Evolutionary conservation across 2,113 vertebrate genomes (phyloP).

Genomic region (Gobius niger): DNA sequence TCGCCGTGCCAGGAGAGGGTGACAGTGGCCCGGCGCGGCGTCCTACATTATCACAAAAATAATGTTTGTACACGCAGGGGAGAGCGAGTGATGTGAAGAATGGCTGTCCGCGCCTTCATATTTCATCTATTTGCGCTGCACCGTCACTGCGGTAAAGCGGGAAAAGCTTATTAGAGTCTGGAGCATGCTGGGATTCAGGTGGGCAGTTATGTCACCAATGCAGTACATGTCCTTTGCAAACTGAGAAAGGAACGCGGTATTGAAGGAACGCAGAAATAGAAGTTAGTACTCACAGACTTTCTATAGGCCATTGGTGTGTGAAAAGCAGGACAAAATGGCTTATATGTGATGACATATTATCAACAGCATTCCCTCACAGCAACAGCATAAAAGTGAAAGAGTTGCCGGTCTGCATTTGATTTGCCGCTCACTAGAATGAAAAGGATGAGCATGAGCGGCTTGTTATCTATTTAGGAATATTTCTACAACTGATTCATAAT

Average conservation of each 20-base stretch:
- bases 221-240: constrained; percentile 23
- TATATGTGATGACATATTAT: too few relatives aligned
- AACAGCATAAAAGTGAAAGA: too few relatives aligned
- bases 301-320: too few relatives aligned
- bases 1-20: constrained; percentile 69
- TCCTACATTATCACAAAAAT: constrained; percentile 61
- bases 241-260: constrained; percentile 6
- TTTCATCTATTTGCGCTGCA: constrained; percentile 48
- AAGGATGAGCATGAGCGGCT: too few relatives aligned
- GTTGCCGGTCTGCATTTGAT: too few relatives aligned
- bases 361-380: too few relatives aligned
- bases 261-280: background rate
- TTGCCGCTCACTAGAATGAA: too few relatives aligned
- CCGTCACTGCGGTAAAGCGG: constrained; percentile 42
- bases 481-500: too few relatives aligned
- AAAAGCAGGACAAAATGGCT: too few relatives aligned
- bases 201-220: constrained; percentile 21
- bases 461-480: too few relatives aligned
- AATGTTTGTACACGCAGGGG: constrained; percentile 44
- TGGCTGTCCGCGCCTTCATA: constrained; percentile 48
- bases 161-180: constrained; percentile 34
- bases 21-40: constrained; percentile 61
- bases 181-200: background rate
- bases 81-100: constrained; percentile 49
- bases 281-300: too few relatives aligned